These are phyloP conservation scores for Parambassis ranga DNA, from an alignment of 2,797 vertebrate species.

Conservation along the genomic window DNA sequence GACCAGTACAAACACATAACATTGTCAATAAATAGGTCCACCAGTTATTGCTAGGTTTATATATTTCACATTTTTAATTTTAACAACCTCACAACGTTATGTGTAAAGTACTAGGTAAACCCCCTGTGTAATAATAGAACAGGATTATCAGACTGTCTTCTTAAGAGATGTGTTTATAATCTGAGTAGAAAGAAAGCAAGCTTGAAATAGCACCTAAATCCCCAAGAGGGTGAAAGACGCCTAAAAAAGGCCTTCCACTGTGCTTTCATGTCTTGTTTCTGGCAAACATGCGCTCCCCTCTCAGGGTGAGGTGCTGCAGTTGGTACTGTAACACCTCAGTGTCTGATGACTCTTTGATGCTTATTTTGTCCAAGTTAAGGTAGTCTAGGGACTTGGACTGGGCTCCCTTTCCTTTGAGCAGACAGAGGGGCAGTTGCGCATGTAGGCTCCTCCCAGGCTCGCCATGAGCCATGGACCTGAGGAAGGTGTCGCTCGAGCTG, in stretches of 20 bases:
- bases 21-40: conserved; percentile 63
- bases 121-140: conserved; percentile 54
- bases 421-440: conserved; percentile 88
- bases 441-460: conserved; percentile 84
- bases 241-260: conserved; percentile 1
- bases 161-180: conserved; percentile 52
- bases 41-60: conserved; percentile 81
- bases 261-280: conserved; percentile 89
- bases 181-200: conserved; percentile 48
- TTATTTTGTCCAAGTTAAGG: conserved; percentile 98
- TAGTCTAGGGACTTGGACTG: conserved; percentile 98
- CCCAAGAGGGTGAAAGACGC: conserved; percentile 18
- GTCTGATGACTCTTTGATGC: conserved; percentile 90
- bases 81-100: conserved; percentile 43
- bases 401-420: conserved; percentile 91
- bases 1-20: conserved; percentile 51
- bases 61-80: conserved; percentile 53
- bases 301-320: conserved; percentile 92
- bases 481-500: conserved; percentile 91
- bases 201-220: conserved; percentile 63
- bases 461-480: conserved; percentile 80
- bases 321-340: conserved; percentile 94
- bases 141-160: conserved; percentile 50
- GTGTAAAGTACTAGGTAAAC: conserved; percentile 44
- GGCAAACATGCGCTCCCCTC: conserved; percentile 89